These are phyloP conservation scores for Fregetta grallaria DNA, from an alignment of 2,113 vertebrate genomes.

Conservation along the genomic window DNA sequence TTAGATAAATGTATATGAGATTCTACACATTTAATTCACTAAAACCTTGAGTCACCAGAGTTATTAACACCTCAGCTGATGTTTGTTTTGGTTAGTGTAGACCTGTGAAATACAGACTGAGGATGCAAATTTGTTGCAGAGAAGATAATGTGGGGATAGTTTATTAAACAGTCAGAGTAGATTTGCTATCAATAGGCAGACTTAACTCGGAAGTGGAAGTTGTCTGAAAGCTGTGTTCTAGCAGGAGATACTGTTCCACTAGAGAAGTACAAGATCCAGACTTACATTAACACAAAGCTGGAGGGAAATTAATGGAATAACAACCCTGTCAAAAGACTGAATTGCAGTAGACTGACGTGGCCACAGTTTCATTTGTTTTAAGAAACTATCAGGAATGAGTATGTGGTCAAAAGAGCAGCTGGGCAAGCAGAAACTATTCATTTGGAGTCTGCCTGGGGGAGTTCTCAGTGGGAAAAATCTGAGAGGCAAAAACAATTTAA, in stretches of 20 bases:
- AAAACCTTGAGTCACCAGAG: background rate
- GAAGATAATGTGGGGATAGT: background rate
- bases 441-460: background rate
- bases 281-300: background rate
- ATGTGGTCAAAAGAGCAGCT: background rate
- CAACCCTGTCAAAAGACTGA: background rate
- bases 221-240: background rate
- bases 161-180: background rate
- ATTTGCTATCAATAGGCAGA: background rate
- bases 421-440: background rate
- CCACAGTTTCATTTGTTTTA: background rate
- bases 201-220: background rate
- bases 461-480: background rate
- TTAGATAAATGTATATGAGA: background rate
- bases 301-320: background rate
- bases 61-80: background rate
- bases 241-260: background rate
- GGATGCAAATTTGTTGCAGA: background rate
- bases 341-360: background rate
- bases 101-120: background rate
- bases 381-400: background rate
- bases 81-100: background rate
- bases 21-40: background rate
- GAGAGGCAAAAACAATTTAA: background rate
- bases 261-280: background rate